Base-by-base conservation (phyloP, 92 coral and sea anemone species). In the Nematostella vectensis region DNA sequence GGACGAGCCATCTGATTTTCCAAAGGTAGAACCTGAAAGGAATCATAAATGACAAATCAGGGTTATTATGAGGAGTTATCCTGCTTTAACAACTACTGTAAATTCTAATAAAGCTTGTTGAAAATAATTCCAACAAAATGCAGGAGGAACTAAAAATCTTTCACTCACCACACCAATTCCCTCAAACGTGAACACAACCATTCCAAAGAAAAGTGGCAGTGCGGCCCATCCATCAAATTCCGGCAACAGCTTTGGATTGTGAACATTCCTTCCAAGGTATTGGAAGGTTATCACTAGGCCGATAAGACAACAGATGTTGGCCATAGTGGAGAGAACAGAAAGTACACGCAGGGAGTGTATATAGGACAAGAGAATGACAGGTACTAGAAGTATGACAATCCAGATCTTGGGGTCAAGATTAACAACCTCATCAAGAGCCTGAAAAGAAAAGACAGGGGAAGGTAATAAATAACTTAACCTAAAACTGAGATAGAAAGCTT, bases 1-100 rank as follows among this genome's bases (percentile, higher is more conserved):
- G 98, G 98, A 11, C 50, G 65, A 12, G 75, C 71, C 99, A 87
- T 93, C 64, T 78, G 76, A 48, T 93, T 93, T 55, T 93, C 96
- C 47, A 93, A 65, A 0, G 99, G 99, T 4, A 93, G 75, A 51
- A 93, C 83, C 99, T 89, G 29, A 22, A 45, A 24, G 6, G 28
- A 20, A 12, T 19, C 24, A 61, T 10, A n/a, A n/a, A n/a, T n/a
- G n/a, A n/a, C n/a, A n/a, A n/a, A n/a, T n/a, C n/a, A n/a, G n/a
- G n/a, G n/a, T n/a, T n/a, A n/a, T n/a, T n/a, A n/a, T n/a, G n/a
- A n/a, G n/a, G n/a, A n/a, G n/a, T n/a, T n/a, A n/a, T n/a, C n/a
- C n/a, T n/a, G n/a, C n/a, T n/a, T n/a, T n/a, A n/a, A n/a, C n/a
- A n/a, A n/a, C n/a, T n/a, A n/a, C n/a, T n/a, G n/a, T n/a, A n/a